These are phyloP conservation scores for Ochlodes sylvanus DNA, from an alignment of 2,888 invertebrate genomes.

Conservation along the genomic window DNA sequence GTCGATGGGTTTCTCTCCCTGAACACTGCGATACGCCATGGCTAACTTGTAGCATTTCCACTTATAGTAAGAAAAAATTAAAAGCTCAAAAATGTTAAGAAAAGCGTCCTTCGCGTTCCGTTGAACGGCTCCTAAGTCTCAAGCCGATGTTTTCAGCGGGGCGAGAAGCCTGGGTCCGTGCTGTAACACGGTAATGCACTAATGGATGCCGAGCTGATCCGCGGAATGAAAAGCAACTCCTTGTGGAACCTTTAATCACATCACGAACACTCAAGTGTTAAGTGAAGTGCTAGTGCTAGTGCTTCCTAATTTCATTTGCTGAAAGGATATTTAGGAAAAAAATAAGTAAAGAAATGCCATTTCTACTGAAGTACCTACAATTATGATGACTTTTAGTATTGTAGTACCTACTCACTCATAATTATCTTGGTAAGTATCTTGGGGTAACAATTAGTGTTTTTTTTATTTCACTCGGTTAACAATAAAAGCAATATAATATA, in stretches of 20 bases:
- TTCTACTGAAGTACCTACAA: too few species aligned
- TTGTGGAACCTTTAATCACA: slow-evolving; percentile 23
- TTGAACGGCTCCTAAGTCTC: slow-evolving; percentile 4
- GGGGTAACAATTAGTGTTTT: too few species aligned
- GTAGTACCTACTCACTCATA: too few species aligned
- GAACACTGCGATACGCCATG: too few species aligned
- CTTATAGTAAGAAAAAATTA: too few species aligned
- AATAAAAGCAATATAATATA: too few species aligned
- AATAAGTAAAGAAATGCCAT: too few species aligned
- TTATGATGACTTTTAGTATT: too few species aligned
- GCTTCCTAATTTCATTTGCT: background rate
- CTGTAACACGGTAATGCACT: slow-evolving; percentile 19
- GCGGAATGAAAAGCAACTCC: slow-evolving; percentile 18
- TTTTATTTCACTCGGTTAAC: too few species aligned
- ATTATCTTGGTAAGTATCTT: too few species aligned
- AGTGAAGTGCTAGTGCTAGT: background rate
- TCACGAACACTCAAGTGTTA: slow-evolving; percentile 11
- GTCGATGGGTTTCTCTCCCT: too few species aligned
- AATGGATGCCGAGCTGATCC: slow-evolving; percentile 20
- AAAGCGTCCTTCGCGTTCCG: background rate
- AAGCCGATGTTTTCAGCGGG: slow-evolving; percentile 17
- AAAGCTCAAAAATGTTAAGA: background rate
- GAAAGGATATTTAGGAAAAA: background rate
- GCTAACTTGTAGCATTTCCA: too few species aligned
- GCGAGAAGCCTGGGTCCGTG: slow-evolving; percentile 26